Base-by-base conservation (phyloP, 2,113 vertebrate species). In the Lophotis ruficrista region DNA sequence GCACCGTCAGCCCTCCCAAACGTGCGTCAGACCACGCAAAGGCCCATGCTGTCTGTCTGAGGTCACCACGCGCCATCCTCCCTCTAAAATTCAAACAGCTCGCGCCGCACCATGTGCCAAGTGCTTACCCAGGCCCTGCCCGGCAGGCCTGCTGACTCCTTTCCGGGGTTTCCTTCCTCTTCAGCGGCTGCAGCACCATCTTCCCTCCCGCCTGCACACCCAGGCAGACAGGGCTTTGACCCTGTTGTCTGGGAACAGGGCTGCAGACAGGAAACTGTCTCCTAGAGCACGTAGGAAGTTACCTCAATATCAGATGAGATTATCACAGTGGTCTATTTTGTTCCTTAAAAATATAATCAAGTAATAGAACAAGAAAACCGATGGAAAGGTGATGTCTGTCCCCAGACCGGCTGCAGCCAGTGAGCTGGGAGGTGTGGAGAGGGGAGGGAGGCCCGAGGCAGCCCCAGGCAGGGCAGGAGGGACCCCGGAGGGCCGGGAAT, bases 81-180 rank as follows among this genome's bases (percentile, higher is more conserved):
- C 66, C 89, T 64, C 91, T 78, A 4, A 25, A 43, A 92, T 33
- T 83, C 75, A 14, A 64, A 50, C 72, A 12, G 65, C 66, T 89
- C 57, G 33, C 5, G 9, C 94, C 14, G 48, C 45, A 48, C 58
- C 35, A 0, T 9, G 13, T 8, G 77, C 84, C 76, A 19, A 60
- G 81, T 3, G 8, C 76, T 35, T 3, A 22, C 64, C 76, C 75
- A 35, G 76, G 62, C 61, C 31, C 62, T 56, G 81, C 85, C 64
- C 11, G 2, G 25, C 41, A 41, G 86, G 53, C 31, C 71, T 43
- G 87, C 93, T 33, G 77, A 91, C 81, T 54, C 93, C 75, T 85
- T 91, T 71, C 94, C 81, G 81, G 90, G 72, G 22, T 6, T 95
- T 93, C 94, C 92, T 93, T 95, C 96, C 94, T 94, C 83, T 38